These are phyloP conservation scores for Drosophila algonquin DNA, from an alignment of 2,888 invertebrate species.

Conservation along the genomic window DNA sequence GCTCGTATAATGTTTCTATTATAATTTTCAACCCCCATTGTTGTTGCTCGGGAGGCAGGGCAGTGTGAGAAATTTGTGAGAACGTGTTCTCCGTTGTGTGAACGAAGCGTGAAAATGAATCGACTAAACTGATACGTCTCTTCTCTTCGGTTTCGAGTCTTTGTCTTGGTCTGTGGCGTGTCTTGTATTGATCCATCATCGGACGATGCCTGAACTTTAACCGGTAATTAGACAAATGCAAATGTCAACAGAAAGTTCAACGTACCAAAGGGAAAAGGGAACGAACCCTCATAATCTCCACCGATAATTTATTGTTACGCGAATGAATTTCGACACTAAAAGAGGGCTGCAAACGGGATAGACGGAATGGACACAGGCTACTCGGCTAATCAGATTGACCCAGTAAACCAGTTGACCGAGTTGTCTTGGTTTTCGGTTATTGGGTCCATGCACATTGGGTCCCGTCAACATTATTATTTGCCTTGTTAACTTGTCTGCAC, in stretches of 20 bases:
- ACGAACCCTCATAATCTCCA: constrained; percentile 66
- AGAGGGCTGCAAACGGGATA: constrained; percentile 40
- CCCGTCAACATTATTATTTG: constrained; percentile 79
- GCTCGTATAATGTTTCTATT: constrained; percentile 72
- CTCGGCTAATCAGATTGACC: constrained; percentile 74
- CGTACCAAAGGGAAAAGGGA: constrained; percentile 23
- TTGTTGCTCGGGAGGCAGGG: constrained; percentile 16
- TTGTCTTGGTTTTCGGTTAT: constrained; percentile 37
- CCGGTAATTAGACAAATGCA: constrained; percentile 67
- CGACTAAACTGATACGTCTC: constrained; percentile 24
- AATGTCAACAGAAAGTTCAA: constrained; percentile 77
- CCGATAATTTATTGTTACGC: constrained; percentile 77
- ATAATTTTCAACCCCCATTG: constrained; percentile 53
- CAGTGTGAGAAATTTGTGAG: constrained; percentile 66
- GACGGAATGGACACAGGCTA: constrained; percentile 37
- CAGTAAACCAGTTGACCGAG: constrained; percentile 69
- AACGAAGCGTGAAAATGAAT: constrained; percentile 64
- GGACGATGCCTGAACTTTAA: constrained; percentile 62
- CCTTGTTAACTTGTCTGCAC: constrained; percentile 81
- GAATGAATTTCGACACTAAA: constrained; percentile 70
- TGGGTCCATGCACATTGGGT: constrained; percentile 29
- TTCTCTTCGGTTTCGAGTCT: constrained; percentile 2
- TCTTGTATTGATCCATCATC: constrained; percentile 67
- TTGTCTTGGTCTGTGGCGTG: constrained; percentile 53
- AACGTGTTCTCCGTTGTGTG: constrained; percentile 51